These are phyloP conservation scores for Rhopilema esculentum DNA, from an alignment of 30 jellyfish, hydroid and myxozoan species.

Conservation along the genomic window DNA sequence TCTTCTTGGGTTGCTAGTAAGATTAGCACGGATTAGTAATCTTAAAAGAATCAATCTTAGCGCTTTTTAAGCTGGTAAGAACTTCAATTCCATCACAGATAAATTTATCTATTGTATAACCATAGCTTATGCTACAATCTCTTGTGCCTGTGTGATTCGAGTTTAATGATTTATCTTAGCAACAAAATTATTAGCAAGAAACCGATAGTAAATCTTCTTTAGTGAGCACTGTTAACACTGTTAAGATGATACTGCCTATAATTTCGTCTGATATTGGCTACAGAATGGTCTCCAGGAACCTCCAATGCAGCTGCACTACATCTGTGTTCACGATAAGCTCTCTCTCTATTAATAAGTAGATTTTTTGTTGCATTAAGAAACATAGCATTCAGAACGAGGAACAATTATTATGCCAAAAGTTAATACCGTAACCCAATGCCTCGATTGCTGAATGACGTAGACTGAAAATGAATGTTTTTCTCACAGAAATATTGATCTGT, in stretches of 20 bases:
- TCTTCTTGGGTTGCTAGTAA: constrained; percentile 74
- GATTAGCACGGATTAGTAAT: constrained; percentile 76
- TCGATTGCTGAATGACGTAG: too few relatives aligned
- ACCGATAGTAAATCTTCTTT: background rate
- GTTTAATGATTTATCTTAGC: background rate
- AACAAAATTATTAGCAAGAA: background rate
- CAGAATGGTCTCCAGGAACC: background rate
- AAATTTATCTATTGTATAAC: constrained; percentile 40
- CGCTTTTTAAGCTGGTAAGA: constrained; percentile 66
- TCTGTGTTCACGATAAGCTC: background rate
- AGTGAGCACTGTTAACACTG: background rate
- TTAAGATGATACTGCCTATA: background rate
- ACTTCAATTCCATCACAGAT: constrained; percentile 54
- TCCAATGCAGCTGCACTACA: background rate
- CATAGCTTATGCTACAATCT: constrained; percentile 17
- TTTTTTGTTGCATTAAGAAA: too few relatives aligned
- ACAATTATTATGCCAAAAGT: too few relatives aligned
- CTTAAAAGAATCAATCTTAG: constrained; percentile 71
- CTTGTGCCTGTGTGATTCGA: background rate
- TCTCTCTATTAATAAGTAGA: too few relatives aligned
- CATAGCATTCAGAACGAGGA: too few relatives aligned
- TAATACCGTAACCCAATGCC: too few relatives aligned
- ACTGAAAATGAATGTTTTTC: too few relatives aligned
- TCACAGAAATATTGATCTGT: too few relatives aligned
- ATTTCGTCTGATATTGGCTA: background rate